Evolutionary conservation across 2,113 vertebrate species (phyloP), one percentile per base, ranked within the genome.

Genomic region (Pimephales promelas): DNA sequence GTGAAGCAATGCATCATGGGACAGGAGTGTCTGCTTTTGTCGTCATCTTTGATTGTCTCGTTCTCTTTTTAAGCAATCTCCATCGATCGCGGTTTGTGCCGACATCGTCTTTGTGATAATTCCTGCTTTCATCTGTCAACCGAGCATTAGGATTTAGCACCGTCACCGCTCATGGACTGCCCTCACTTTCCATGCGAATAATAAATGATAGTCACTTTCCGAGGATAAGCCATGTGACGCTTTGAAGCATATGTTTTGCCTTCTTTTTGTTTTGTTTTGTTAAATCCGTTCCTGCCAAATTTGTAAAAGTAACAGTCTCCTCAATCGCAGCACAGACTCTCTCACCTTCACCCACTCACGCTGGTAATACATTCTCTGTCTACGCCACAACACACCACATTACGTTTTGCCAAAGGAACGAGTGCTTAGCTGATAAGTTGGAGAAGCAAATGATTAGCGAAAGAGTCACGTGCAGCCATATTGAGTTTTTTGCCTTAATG

Each of bases 1-100:
- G 91, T 91, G 92, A 94, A 94, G 94, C 93, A 94, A 94, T 95
- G 94, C 93, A 94, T 94, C 91, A 87, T 94, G 92, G 94, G 90
- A 93, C 88, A 89, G 88, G 91, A 92, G 90, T 89, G 90, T 93
- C 87, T 91, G 87, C 88, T 90, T 92, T 92, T 91, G 87, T 91
- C 90, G 88, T 92, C 57, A 82, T 92, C 92, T 92, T 92, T 86
- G 86, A 92, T 91, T 92, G 93, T 94, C 90, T 89, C 85, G 91
- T 84, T 91, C 74, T 89, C 87, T 59, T 86, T 92, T 90, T 92
- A 91, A 90, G 91, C 92, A 86, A 87, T 93, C 90, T 83, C 64
- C 73, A 81, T 87, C 24, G 56, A 71, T 49, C 71, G 68, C 81
- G 83, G 31, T 87, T 84, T 22, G 47, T 13, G 59, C 66, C 87